Conservation (phyloP, 1,140 invertebrate genomes). For the Eupristina koningsbergeri region DNA sequence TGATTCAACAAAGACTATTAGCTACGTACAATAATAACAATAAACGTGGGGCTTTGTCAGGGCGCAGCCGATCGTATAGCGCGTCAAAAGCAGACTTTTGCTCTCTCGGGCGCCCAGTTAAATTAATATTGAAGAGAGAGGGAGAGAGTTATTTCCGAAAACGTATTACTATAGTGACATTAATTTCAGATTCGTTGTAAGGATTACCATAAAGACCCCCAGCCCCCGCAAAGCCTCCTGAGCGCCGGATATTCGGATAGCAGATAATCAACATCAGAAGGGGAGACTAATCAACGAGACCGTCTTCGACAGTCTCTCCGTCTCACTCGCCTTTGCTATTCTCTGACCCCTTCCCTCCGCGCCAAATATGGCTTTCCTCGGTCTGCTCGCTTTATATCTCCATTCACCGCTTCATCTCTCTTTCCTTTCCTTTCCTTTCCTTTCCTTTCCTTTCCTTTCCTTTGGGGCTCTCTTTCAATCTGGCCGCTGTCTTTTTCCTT, state of each 20-base stretch:
- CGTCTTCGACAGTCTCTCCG: slow-evolving; percentile 47
- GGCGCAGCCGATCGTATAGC: slow-evolving; percentile 4
- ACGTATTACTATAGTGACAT: slow-evolving; percentile 50
- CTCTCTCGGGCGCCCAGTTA: slow-evolving; percentile 10
- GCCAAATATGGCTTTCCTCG: neutral
- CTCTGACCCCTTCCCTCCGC: neutral
- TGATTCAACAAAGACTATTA: slow-evolving; percentile 12
- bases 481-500: neutral
- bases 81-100: slow-evolving; percentile 44
- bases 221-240: slow-evolving; percentile 14
- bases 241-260: slow-evolving; percentile 33
- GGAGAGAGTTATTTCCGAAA: slow-evolving; percentile 34
- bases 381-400: neutral
- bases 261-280: slow-evolving; percentile 47
- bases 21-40: slow-evolving; percentile 8
- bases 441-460: neutral
- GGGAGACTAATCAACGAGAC: slow-evolving; percentile 51
- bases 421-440: no score
- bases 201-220: slow-evolving; percentile 49
- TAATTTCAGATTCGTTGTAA: slow-evolving; percentile 49
- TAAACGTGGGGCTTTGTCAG: slow-evolving; percentile 26
- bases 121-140: slow-evolving; percentile 39
- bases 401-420: neutral
- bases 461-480: neutral
- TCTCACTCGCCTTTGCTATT: neutral